Base-by-base conservation (phyloP, 2,113 vertebrate genomes). In the Cyrtonyx montezumae region DNA sequence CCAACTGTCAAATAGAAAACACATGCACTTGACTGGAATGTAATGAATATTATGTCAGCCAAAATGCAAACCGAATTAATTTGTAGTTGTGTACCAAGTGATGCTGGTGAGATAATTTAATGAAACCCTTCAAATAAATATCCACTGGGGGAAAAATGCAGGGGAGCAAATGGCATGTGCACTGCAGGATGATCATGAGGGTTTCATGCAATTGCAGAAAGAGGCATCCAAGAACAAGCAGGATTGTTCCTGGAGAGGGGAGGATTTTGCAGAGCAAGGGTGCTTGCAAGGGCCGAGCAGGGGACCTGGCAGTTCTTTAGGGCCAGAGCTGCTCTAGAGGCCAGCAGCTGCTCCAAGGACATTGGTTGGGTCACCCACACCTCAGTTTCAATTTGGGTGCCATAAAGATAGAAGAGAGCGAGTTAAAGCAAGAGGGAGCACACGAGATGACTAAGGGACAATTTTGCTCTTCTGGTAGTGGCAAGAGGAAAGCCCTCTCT, bases 41-140 rank as follows among this genome's bases (percentile, higher is more conserved):
- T 85, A 91, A 95, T 86, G 95, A 94, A 78, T 92, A 92, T 95
- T 87, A 95, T 93, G 96, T 95, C 96, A 95, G 87, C 70, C 80
- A 75, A 83, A 94, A 95, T 69, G 87, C 91, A 90, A 95, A 96
- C 90, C 91, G 77, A 94, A 95, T 93, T 93, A 95, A 96, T 94
- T 93, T 65, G 94, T 53, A 78, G 82, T 63, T 90, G 93, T 84
- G 96, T 83, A 90, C 89, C 73, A 48, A 78, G 61, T 56, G 82
- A 95, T 90, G 93, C 49, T 51, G 51, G 82, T 71, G 69, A 0
- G 58, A 88, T 93, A 94, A 91, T 94, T 91, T 95, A 94, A 96
- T 93, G 93, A 96, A 96, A 90, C 69, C 65, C 79, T 94, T 84
- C 92, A 87, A 89, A 91, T 67, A 95, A 87, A 93, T 77, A 92